phyloP scores from a whole-genome alignment of 2,888 invertebrate species.

The Acanthopleura granulata region DNA sequence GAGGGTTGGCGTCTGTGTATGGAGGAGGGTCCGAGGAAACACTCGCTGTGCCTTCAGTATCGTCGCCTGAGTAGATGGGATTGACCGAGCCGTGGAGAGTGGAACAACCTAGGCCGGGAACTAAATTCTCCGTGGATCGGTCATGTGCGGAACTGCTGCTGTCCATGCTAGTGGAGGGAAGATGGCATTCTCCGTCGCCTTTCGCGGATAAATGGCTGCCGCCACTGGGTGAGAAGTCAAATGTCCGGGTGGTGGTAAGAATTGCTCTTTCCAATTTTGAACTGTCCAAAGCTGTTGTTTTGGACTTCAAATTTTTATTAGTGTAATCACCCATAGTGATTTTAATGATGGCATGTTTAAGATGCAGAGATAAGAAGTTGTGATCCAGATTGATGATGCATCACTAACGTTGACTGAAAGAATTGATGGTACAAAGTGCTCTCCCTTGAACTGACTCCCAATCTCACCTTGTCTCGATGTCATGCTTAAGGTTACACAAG shows the following conservation, averaged over 20 bases:
- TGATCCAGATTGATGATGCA: too few relatives aligned
- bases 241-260: background rate
- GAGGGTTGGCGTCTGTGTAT: background rate
- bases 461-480: too few relatives aligned
- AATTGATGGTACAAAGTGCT: too few relatives aligned
- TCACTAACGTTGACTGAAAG: too few relatives aligned
- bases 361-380: too few relatives aligned
- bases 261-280: too few relatives aligned
- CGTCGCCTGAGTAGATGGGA: slow-evolving; percentile 30
- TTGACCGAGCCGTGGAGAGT: slow-evolving; percentile 25
- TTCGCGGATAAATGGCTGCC: background rate
- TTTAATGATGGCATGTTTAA: too few relatives aligned
- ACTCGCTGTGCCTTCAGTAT: slow-evolving; percentile 17
- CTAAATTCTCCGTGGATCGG: slow-evolving; percentile 29
- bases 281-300: too few relatives aligned
- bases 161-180: background rate
- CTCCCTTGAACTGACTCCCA: too few relatives aligned
- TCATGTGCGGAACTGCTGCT: slow-evolving; percentile 1
- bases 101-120: slow-evolving; percentile 17
- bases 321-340: too few relatives aligned
- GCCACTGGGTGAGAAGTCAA: background rate
- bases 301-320: too few relatives aligned
- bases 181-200: background rate
- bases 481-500: too few relatives aligned
- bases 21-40: slow-evolving; percentile 9